Base-by-base conservation (phyloP, 2,113 vertebrate species). In the Antigone vipio region DNA sequence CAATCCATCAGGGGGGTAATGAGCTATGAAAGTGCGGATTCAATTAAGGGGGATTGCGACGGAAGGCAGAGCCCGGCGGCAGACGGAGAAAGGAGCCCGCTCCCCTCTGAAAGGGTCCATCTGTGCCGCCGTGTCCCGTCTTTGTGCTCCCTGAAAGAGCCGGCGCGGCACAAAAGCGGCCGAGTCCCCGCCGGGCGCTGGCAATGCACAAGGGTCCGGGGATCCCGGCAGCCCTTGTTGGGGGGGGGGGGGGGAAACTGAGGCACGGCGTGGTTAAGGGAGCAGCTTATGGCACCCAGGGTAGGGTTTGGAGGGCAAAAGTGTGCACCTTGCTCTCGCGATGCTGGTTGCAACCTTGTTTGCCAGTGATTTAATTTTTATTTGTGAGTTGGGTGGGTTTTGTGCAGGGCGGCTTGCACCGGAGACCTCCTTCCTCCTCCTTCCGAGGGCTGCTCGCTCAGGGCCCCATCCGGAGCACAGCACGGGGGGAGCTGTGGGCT, bases 11-110 rank as follows among this genome's bases (percentile, higher is more conserved):
- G 89, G 64, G 97, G 97, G 97, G 96, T 98, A 98, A 98, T 98
- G 97, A 98, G 97, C 97, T 98, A 98, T 98, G 96, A 98, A 98
- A 97, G 97, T 95, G 96, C 75, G 97, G 97, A 98, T 98, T 97
- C 97, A 97, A 94, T 97, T 96, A 95, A 94, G 93, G 88, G 92
- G 93, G 96, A 95, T 89, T 78, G 98, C 84, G 96, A 92, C 94
- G 97, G 97, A 94, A 93, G 95, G 94, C 94, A 90, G 93, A 95
- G 95, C 91, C 96, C 85, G 74, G 93, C 93, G 78, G 93, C 96
- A 97, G 97, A 83, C 88, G 94, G 95, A 92, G 95, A 96, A 89
- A 91, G 95, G 85, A 92, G 94, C 83, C 56, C 30, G 10, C 19
- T 50, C 75, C 88, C 85, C 85, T 88, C 83, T 97, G 95, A 98